Conservation (phyloP, 2,113 vertebrate species). For the Carettochelys insculpta region DNA sequence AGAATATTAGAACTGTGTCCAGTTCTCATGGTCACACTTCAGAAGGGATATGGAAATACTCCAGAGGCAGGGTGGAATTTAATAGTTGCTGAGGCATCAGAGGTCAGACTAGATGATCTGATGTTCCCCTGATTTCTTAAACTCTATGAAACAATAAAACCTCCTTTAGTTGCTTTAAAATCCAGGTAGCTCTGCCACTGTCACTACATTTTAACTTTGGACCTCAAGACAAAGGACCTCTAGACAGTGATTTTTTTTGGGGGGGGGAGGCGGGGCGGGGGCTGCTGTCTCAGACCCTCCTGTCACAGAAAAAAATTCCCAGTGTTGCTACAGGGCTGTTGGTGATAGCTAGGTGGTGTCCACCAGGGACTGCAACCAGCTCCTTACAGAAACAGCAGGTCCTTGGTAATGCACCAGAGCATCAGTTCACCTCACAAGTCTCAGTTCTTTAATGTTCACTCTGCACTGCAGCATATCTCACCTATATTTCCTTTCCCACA, state of each 20-base stretch:
- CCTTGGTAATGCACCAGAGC: no score
- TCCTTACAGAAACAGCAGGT: no score
- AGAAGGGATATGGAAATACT: neutral
- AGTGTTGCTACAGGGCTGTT: no score
- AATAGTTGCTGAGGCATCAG: neutral
- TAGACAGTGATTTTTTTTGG: no score
- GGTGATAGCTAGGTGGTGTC: no score
- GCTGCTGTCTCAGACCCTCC: neutral
- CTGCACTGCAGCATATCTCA: no score
- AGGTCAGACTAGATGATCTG: neutral
- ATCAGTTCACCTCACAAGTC: no score
- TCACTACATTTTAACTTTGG: neutral
- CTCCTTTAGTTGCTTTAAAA: neutral
- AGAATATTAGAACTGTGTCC: neutral
- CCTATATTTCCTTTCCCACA: no score
- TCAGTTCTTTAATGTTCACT: no score
- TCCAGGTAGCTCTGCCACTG: neutral
- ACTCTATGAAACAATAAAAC: neutral
- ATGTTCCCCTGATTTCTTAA: neutral
- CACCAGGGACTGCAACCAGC: no score
- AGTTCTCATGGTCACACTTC: neutral
- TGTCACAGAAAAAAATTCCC: neutral
- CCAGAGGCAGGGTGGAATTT: neutral
- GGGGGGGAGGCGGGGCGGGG: no score
- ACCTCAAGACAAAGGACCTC: no score